Evolutionary conservation across 2,888 invertebrate genomes (phyloP), one percentile per base, ranked within the genome.

Genomic region (Pandemis cinnamomeana): DNA sequence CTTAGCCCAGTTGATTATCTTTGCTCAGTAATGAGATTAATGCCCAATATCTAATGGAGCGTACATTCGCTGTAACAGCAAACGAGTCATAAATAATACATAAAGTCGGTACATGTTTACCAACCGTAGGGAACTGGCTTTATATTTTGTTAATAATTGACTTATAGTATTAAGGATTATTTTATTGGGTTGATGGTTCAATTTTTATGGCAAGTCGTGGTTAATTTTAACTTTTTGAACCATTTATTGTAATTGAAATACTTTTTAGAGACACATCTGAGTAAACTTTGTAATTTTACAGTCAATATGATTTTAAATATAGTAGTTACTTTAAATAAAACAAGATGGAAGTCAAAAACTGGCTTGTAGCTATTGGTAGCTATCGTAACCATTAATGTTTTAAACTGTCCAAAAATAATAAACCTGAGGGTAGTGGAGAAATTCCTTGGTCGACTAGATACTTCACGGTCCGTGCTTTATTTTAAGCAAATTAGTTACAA

Each of bases 1-100:
- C 72, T 76, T 70, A 74, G 66, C 71, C 55, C 69, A 74, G 76
- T 74, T 71, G 76, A 76, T 75, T 74, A 74, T 74, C 66, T 70
- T 71, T 61, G 67, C 61, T 20, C 66, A n/a, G 66, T 74, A 74
- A 71, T 71, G 70, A 74, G 64, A 71, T 74, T 74, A 74, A 74
- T 74, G 70, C 60, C 61, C 66, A 74, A 74, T 70, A 61, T 61
- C 60, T 74, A 70, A 74, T 74, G 74, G 61, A 74, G 70, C 71
- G 67, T 71, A 44, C 42, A 66, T 73, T 64, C 60, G 66, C 61
- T 67, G 67, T 67, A 67, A 44, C 67, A 42, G 74, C 61, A 7
- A 70, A 44, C 64, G 55, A 67, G 67, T 62, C 70, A n/a, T 70
- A 60, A 67, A 68, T 70, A 70, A 44, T 63, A 53, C n/a, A 62